A percentile compares a stretch with the other conserved stretches of the same genome.
Conservation (phyloP, 2,113 vertebrate genomes). For the Axis porcinus region DNA sequence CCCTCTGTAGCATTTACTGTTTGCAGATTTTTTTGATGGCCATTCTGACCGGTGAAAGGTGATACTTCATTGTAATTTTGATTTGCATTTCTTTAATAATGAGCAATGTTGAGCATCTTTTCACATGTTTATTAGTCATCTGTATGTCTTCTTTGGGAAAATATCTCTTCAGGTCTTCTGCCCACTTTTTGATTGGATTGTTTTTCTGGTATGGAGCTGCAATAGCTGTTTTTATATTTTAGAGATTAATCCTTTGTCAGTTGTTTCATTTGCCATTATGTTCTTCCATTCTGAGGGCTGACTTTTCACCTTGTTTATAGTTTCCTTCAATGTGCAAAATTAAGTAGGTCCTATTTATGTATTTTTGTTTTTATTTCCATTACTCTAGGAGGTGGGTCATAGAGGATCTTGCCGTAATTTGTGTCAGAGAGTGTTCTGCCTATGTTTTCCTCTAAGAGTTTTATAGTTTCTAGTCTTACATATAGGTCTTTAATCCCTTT, state of each 20-base stretch:
- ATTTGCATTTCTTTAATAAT: neutral
- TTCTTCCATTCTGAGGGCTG: neutral
- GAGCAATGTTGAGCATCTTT: neutral
- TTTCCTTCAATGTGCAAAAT: neutral
- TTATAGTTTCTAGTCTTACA: neutral
- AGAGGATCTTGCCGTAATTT: neutral
- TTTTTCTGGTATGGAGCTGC: neutral
- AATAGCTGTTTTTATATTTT: neutral
- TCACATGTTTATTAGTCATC: neutral
- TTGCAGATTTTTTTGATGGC: neutral
- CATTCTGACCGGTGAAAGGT: neutral
- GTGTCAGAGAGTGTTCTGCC: neutral
- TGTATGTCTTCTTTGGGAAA: neutral
- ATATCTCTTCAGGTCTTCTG: neutral
- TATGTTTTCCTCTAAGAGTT: neutral
- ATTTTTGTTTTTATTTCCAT: neutral
- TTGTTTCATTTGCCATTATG: neutral
- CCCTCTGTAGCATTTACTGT: neutral
- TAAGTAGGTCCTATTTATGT: neutral
- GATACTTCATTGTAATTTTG: neutral
- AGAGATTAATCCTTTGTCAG: neutral
- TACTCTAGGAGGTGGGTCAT: neutral
- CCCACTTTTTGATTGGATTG: neutral
- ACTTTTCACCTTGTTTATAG: neutral
- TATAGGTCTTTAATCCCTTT: neutral